Percentiles rank a stretch among this genome's conserved stretches.
Evolutionary conservation across 2,888 invertebrate genomes (phyloP).

Genomic region (Elysia crispata): DNA sequence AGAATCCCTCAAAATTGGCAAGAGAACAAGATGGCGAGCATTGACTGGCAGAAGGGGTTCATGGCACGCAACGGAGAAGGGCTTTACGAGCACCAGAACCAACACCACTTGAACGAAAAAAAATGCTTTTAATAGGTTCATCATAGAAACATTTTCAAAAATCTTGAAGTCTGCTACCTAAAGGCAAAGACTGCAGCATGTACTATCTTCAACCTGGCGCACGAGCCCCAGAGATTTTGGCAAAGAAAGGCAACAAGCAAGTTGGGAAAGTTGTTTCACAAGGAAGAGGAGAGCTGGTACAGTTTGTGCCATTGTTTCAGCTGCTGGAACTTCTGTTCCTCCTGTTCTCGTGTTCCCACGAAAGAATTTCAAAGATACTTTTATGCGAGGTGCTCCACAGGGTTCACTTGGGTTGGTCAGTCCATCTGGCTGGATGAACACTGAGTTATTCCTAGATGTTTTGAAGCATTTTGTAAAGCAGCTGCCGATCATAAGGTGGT

Average conservation of each 20-base stretch:
- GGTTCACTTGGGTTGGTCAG: conserved; percentile 38
- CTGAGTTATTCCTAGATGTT: conserved; percentile 31
- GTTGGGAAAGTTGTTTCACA: conserved; percentile 47
- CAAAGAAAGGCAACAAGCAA: conserved; percentile 40
- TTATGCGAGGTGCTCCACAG: conserved; percentile 42
- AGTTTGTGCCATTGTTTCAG: conserved; percentile 38
- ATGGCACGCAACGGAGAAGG: not conserved
- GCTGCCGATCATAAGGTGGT: not conserved
- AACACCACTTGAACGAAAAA: not conserved
- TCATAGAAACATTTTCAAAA: not conserved
- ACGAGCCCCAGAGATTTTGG: conserved; percentile 30
- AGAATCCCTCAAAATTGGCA: not conserved
- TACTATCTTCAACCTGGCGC: conserved; percentile 36
- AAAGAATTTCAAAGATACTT: conserved; percentile 38
- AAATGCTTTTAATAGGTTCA: not conserved
- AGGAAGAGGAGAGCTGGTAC: conserved; percentile 48
- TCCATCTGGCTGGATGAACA: conserved; percentile 51
- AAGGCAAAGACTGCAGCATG: not conserved
- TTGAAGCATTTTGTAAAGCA: conserved; percentile 40
- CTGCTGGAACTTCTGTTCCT: conserved; percentile 43
- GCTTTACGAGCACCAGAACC: not conserved
- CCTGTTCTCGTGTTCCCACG: conserved; percentile 48
- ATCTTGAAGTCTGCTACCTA: not conserved
- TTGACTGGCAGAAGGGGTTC: not conserved
- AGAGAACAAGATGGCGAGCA: not conserved